Conservation (phyloP, 2,113 vertebrate genomes). For the Fulica atra region DNA sequence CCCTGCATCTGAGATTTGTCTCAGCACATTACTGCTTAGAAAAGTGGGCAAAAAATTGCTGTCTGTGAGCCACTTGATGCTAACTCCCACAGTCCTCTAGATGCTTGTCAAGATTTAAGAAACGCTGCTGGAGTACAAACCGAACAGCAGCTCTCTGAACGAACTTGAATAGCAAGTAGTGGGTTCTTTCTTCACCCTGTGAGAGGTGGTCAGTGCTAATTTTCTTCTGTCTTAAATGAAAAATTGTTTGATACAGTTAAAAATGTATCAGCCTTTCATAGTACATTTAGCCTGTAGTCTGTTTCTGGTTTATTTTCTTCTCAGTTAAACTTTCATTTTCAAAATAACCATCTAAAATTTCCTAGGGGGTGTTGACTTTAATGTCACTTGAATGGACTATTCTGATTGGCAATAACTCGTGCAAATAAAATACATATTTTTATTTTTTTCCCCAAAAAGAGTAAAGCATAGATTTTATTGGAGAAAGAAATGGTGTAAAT, state of each 20-base stretch:
- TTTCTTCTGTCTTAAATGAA: neutral
- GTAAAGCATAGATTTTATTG: neutral
- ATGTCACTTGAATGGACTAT: neutral
- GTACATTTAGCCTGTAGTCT: neutral
- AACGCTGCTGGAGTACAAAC: neutral
- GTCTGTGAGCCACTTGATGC: neutral
- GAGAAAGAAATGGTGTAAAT: neutral
- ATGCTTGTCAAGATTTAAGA: neutral
- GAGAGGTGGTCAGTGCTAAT: neutral
- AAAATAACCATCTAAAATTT: neutral
- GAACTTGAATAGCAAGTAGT: neutral
- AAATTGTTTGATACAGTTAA: neutral
- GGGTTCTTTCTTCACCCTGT: neutral
- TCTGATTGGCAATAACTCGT: neutral
- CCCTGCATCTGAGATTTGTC: neutral
- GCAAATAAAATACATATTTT: neutral
- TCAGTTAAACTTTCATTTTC: constrained; percentile 4
- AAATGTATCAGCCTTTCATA: neutral
- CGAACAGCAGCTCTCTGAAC: neutral
- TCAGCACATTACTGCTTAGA: neutral
- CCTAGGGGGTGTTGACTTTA: neutral
- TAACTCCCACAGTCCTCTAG: neutral
- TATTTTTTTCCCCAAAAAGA: neutral
- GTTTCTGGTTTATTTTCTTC: neutral
- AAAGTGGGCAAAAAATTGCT: neutral